Percentiles rank a stretch among this genome's conserved stretches.
These are phyloP conservation scores for Cranoglanis bouderius DNA, from an alignment of 2,113 vertebrate species.

Conservation along the genomic window DNA sequence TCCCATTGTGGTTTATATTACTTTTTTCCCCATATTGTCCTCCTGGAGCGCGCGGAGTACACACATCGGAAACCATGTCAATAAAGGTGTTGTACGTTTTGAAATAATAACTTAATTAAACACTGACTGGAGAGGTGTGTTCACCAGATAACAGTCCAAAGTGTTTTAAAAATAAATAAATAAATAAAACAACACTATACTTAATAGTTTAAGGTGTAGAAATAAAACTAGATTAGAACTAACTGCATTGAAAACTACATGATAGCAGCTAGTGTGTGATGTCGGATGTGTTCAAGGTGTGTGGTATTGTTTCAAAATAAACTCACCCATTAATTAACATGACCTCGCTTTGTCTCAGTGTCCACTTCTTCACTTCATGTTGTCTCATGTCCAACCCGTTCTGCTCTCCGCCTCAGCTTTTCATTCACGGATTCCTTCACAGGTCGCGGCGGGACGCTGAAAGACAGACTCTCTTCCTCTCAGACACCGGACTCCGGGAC, in stretches of 20 bases:
- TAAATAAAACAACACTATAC: background rate
- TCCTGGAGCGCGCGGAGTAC: background rate
- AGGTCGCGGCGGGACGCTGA: conserved; percentile 12
- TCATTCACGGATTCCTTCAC: conserved; percentile 13
- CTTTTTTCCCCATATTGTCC: background rate
- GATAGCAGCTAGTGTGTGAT: background rate
- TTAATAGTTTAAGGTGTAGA: background rate
- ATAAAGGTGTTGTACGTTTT: background rate
- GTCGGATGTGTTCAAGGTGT: background rate
- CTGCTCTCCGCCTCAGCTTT: background rate
- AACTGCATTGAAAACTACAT: background rate
- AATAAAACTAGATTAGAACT: background rate
- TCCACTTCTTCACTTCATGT: background rate
- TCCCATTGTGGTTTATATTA: background rate
- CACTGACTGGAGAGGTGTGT: background rate
- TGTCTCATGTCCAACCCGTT: background rate
- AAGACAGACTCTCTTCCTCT: background rate
- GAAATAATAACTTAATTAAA: background rate
- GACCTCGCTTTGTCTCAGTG: background rate
- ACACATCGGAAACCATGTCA: background rate
- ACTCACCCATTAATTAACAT: background rate
- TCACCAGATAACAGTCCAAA: background rate
- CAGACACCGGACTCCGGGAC: background rate
- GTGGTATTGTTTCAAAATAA: background rate
- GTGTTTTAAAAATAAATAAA: too few species aligned